Evolutionary conservation across 1,140 invertebrate species (phyloP), one percentile per base, ranked within the genome.

Genomic region (Drosophila ohnishii): DNA sequence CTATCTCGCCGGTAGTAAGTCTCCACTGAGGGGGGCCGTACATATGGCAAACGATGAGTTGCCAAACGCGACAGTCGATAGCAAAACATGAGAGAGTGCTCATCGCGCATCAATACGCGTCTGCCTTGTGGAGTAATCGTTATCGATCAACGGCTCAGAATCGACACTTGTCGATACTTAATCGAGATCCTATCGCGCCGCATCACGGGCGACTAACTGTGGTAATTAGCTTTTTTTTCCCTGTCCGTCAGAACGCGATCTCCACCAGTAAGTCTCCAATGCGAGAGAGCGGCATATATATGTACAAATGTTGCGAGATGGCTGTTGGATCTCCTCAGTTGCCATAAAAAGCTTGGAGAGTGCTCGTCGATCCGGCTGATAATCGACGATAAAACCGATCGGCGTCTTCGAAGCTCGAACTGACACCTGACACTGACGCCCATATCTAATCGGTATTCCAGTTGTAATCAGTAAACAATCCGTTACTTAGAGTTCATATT

Each of bases 121-220:
- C 80, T 89, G 76, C 80, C 90, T 64, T 91, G 80, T 89, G 82
- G 89, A 87, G 72, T 80, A 80, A 91, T 90, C 79, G 90, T 78
- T 75, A 91, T 90, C 79, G 90, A 91, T 85, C 90, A 91, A 80
- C 82, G 90, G 78, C 83, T 91, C 75, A 76, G 90, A 87, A 91
- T 91, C 89, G 90, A 91, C 88, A 91, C 90, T 82, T 90, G 90
- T 91, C 90, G 90, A 89, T 91, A 91, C 82, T 72, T 91, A 80
- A 91, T 91, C 69, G 85, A 91, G 78, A 91, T 91, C 44, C 58
- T 91, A 57, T 91, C 90, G 56, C 90, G 90, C 62, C 90, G 90
- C 69, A 85, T 91, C 59, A 89, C 90, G 19, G 90, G 90, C 74
- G 90, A 91, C 60, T 90, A 90, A 89, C 66, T 39, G 45, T 55